Conservation (phyloP, 2,113 vertebrate genomes). For the Halichoerus grypus region DNA sequence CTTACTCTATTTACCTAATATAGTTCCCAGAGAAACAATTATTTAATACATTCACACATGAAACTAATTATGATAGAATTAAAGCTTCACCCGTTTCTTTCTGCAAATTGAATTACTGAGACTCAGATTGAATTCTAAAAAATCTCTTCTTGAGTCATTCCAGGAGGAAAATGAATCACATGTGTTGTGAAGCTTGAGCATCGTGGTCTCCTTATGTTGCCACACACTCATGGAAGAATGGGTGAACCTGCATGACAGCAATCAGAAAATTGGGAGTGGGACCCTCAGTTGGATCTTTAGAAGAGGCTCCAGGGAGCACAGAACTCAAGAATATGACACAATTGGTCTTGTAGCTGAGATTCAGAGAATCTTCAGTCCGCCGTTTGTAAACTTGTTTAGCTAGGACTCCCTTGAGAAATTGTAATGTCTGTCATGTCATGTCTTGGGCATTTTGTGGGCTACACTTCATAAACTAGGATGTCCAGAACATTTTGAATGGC, state of each 20-base stretch:
- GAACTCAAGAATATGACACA: background rate
- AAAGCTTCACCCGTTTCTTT: slow-evolving; percentile 47
- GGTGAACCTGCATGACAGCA: background rate
- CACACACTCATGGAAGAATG: background rate
- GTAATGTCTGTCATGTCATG: background rate
- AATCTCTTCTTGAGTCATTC: slow-evolving; percentile 62
- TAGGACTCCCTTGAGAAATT: background rate
- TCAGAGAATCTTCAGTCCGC: background rate
- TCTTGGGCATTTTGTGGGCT: background rate
- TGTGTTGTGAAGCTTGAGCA: background rate
- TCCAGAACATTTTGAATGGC: background rate
- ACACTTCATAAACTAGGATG: background rate
- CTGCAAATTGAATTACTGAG: slow-evolving; percentile 72
- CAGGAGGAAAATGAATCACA: slow-evolving; percentile 62
- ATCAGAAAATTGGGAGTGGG: background rate
- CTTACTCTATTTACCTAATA: background rate
- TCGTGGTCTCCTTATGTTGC: background rate
- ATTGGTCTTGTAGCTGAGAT: background rate
- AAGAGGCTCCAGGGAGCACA: background rate
- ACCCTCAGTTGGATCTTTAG: background rate
- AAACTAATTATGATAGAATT: slow-evolving; percentile 76
- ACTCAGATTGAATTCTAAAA: slow-evolving; percentile 66
- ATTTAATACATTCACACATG: slow-evolving; percentile 48
- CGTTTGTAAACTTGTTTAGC: background rate
- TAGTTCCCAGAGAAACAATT: background rate